A percentile compares a stretch with the other conserved stretches of the same genome.
Conservation (phyloP, 2,888 invertebrate species). For the Mimumesa dahlbomi region DNA sequence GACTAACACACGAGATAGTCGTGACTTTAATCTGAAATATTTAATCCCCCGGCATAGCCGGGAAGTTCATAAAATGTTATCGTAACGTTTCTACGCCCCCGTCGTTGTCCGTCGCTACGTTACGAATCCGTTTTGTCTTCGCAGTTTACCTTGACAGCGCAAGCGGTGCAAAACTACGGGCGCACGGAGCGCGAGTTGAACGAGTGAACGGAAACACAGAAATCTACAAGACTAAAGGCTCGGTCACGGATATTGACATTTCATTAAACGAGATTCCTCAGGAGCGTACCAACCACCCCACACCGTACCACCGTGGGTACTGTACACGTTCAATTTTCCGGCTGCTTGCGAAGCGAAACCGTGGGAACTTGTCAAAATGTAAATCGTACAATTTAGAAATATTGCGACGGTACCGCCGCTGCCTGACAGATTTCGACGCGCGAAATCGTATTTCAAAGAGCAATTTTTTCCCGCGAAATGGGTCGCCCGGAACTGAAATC, state of each 20-base stretch:
- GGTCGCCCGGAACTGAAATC: no score
- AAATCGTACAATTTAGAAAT: constrained; percentile 40
- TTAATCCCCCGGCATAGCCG: constrained; percentile 35
- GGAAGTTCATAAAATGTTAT: constrained; percentile 44
- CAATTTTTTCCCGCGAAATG: no score
- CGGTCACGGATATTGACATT: constrained; percentile 63
- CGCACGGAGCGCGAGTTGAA: constrained; percentile 41
- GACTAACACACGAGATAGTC: constrained; percentile 6
- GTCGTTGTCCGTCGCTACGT: constrained; percentile 1
- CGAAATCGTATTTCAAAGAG: no score
- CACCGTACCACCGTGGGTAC: no score
- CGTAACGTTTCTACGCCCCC: constrained; percentile 12
- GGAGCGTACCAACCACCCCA: no score
- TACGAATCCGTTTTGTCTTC: constrained; percentile 34
- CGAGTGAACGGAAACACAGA: constrained; percentile 44
- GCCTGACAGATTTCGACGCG: no score
- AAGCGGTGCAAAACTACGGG: constrained; percentile 55
- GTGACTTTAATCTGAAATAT: constrained; percentile 49
- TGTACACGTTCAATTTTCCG: constrained; percentile 57
- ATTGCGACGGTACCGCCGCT: no score
- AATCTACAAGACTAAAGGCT: constrained; percentile 60
- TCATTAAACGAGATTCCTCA: constrained; percentile 64
- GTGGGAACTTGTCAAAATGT: constrained; percentile 59
- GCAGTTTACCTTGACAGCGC: constrained; percentile 53
- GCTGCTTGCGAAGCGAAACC: constrained; percentile 51